Evolutionary conservation across 2,888 invertebrate species (phyloP).

Genomic region (Dicyrtoma fusca): DNA sequence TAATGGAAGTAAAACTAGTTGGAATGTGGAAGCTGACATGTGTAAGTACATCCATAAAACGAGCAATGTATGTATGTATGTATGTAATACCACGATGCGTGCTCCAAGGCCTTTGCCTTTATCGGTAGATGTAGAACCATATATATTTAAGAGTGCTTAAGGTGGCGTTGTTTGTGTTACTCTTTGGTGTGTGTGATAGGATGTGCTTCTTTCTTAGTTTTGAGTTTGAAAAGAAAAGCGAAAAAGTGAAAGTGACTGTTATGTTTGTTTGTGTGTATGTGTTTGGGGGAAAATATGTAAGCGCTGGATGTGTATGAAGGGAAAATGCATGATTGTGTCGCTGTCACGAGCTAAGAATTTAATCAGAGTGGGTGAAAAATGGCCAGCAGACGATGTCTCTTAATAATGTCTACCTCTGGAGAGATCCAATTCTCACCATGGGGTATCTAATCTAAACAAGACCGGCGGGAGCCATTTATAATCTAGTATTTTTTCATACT

Average conservation of each 20-base stretch:
- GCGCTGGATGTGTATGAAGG: neutral
- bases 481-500: constrained; percentile 21
- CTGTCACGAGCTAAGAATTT: constrained; percentile 34
- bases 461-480: constrained; percentile 28
- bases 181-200: no score
- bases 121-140: no score
- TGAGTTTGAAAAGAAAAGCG: no score
- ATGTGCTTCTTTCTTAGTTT: no score
- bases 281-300: neutral
- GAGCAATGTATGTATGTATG: no score
- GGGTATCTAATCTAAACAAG: constrained; percentile 33
- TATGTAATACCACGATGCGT: no score
- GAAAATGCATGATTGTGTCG: constrained; percentile 30
- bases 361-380: constrained; percentile 35
- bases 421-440: constrained; percentile 35
- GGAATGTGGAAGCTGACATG: no score
- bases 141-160: no score
- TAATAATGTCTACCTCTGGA: constrained; percentile 33
- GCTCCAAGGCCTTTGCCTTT: no score
- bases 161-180: no score
- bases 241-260: neutral
- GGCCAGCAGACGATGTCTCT: constrained; percentile 30
- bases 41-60: no score
- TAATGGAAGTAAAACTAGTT: no score
- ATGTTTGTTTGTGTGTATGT: neutral